A percentile compares a stretch with the other conserved stretches of the same genome.
phyloP scores from a whole-genome alignment of 2,113 vertebrate species.

The Clupea harengus region DNA sequence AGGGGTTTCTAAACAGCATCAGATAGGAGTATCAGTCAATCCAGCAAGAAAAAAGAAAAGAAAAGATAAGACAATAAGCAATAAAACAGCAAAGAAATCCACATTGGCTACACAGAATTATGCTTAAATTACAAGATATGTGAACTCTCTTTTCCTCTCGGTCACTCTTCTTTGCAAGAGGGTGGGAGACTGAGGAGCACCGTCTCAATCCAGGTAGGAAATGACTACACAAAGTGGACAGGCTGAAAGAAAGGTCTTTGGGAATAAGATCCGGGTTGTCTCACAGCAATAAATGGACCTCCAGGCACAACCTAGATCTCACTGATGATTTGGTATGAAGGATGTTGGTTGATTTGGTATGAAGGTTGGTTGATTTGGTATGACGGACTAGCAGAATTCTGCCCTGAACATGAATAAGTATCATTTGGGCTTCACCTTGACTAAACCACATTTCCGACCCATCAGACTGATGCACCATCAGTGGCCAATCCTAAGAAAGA shows the following conservation, averaged over 20 bases:
- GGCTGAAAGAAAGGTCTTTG: not conserved
- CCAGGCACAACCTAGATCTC: not conserved
- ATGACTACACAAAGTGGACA: not conserved
- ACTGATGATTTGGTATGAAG: too few relatives aligned
- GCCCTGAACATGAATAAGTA: not conserved
- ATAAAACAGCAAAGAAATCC: slow-evolving; percentile 42
- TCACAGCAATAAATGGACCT: not conserved
- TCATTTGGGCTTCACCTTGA: not conserved
- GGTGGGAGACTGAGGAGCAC: not conserved
- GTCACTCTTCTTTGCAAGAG: not conserved
- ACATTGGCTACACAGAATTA: slow-evolving; percentile 54
- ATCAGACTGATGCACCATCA: not conserved
- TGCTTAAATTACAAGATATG: slow-evolving; percentile 58
- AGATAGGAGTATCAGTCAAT: slow-evolving; percentile 57
- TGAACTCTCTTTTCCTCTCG: slow-evolving; percentile 38
- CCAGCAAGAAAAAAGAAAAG: slow-evolving; percentile 42
- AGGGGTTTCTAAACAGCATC: slow-evolving; percentile 62
- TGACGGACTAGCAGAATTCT: not conserved
- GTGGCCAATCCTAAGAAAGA: not conserved
- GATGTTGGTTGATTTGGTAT: too few relatives aligned
- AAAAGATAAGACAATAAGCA: not conserved
- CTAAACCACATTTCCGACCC: not conserved
- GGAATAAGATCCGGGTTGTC: not conserved
- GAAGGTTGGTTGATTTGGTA: not conserved
- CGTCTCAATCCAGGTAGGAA: slow-evolving; percentile 7